Conservation (phyloP, 2,113 vertebrate species). For the Corythoichthys intestinalis region DNA sequence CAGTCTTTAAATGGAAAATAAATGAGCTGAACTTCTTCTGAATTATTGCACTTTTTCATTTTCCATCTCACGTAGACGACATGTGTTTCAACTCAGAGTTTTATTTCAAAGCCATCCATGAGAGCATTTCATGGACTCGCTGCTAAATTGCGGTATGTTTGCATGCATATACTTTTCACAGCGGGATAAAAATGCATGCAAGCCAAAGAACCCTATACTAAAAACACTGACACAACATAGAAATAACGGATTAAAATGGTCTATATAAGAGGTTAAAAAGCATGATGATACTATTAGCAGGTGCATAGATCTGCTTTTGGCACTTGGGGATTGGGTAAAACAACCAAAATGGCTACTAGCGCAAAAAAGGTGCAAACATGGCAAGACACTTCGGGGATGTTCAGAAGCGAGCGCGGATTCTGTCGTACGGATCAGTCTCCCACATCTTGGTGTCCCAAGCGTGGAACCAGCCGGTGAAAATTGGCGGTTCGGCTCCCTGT, state of each 20-base stretch:
- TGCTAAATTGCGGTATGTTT: background rate
- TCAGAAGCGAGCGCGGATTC: constrained; percentile 61
- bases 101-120: constrained; percentile 51
- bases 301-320: constrained; percentile 22
- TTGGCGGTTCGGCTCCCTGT: constrained; percentile 72
- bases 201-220: constrained; percentile 6
- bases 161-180: constrained; percentile 18
- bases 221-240: constrained; percentile 16
- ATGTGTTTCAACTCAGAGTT: constrained; percentile 33
- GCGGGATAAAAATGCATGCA: constrained; percentile 11
- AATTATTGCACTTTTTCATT: too few species aligned
- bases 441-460: constrained; percentile 76
- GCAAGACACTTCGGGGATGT: background rate
- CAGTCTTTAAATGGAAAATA: too few species aligned
- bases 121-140: constrained; percentile 21
- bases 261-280: background rate
- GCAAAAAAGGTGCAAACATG: constrained; percentile 6
- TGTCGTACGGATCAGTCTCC: constrained; percentile 63
- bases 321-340: constrained; percentile 39
- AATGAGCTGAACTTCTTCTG: too few species aligned
- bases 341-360: constrained; percentile 8
- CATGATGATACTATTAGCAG: constrained; percentile 13
- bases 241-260: constrained; percentile 1
- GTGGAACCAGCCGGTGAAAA: constrained; percentile 79
- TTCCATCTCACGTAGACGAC: background rate